Conservation (phyloP, 1,140 invertebrate genomes). For the Glossosoma conforme region DNA sequence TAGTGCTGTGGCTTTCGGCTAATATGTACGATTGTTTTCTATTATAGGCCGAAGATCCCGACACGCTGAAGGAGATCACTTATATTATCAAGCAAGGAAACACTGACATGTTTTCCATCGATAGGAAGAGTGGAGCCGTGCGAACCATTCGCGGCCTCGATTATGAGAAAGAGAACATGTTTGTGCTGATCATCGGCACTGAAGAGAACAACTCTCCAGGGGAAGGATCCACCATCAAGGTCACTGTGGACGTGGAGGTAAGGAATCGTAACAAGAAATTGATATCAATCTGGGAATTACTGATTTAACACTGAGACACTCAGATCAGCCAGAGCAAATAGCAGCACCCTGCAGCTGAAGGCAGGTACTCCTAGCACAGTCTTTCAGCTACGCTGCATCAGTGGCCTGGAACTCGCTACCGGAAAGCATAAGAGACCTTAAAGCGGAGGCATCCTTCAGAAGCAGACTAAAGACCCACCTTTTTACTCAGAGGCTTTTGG, state of each 20-base stretch:
- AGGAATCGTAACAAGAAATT: slow-evolving; percentile 34
- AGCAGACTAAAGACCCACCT: too few relatives aligned
- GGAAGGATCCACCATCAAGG: slow-evolving; percentile 67
- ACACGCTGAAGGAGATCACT: slow-evolving; percentile 73
- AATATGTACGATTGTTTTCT: too few relatives aligned
- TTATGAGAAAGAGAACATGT: slow-evolving; percentile 68
- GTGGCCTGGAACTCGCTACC: too few relatives aligned
- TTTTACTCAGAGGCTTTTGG: too few relatives aligned
- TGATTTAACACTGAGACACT: background rate
- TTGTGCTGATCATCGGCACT: slow-evolving; percentile 74
- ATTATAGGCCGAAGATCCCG: slow-evolving; percentile 61
- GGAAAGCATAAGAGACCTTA: too few relatives aligned
- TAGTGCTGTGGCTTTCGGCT: too few relatives aligned
- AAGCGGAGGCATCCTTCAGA: too few relatives aligned
- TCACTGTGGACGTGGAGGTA: slow-evolving; percentile 73
- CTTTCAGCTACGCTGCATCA: too few relatives aligned
- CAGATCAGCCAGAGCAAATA: too few relatives aligned
- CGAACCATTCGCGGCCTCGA: slow-evolving; percentile 71
- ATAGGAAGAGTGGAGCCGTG: slow-evolving; percentile 71
- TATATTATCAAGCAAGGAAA: slow-evolving; percentile 78
- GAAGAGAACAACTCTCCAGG: slow-evolving; percentile 68
- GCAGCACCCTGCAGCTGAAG: too few relatives aligned
- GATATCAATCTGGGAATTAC: background rate
- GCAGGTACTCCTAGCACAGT: background rate
- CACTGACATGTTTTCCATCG: slow-evolving; percentile 75